Percentiles rank a stretch among this genome's conserved stretches.
These are phyloP conservation scores for Vipera latastei DNA, from an alignment of 2,797 vertebrate species.

Conservation along the genomic window DNA sequence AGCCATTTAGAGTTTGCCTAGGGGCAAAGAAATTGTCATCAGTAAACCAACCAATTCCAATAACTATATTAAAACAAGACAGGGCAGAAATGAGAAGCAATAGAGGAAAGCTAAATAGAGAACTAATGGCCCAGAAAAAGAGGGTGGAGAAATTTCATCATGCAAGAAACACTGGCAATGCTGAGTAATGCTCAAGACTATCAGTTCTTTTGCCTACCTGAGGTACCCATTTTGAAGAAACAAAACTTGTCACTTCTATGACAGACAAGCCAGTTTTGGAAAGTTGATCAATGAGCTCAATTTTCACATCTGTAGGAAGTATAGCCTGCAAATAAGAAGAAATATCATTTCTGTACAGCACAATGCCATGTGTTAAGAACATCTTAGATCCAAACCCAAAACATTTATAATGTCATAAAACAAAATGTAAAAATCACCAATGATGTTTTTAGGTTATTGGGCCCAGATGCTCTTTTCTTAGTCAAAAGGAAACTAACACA, in stretches of 20 bases:
- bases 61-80: not conserved
- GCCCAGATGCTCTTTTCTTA: not conserved
- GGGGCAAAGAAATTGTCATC: conserved; percentile 2
- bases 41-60: not conserved
- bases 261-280: conserved; percentile 87
- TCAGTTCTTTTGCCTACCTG: conserved; percentile 79
- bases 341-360: conserved; percentile 11
- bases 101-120: not conserved
- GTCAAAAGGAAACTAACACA: conserved; percentile 12
- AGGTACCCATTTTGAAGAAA: conserved; percentile 94
- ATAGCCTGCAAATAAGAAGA: conserved; percentile 78
- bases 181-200: not conserved
- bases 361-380: not conserved
- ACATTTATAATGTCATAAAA: not conserved
- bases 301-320: conserved; percentile 89
- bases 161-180: not conserved
- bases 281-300: conserved; percentile 91
- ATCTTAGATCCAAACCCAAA: not conserved
- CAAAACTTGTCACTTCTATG: conserved; percentile 94
- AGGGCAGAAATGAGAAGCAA: not conserved
- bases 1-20: not conserved
- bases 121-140: not conserved
- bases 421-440: not conserved
- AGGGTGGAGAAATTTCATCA: not conserved
- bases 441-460: not conserved